Evolutionary conservation across 92 coral and sea anemone species (phyloP), one percentile per base, ranked within the genome.

Genomic region (Paramuricea clavata): DNA sequence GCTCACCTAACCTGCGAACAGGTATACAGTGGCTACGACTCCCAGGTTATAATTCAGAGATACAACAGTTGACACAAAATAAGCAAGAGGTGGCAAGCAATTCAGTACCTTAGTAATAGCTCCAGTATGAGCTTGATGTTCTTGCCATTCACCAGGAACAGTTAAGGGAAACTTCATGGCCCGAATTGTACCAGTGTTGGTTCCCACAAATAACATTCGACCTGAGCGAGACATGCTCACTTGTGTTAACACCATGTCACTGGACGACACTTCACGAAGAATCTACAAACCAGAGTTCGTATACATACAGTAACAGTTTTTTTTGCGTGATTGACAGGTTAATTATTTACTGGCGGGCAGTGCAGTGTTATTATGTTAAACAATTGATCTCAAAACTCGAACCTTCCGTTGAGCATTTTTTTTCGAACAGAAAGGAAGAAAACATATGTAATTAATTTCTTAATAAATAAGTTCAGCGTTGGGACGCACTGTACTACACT

Each of bases 61-160:
- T n/a, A n/a, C n/a, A n/a, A n/a, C n/a, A n/a, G n/a, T n/a, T n/a
- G n/a, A n/a, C n/a, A n/a, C n/a, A n/a, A n/a, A n/a, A n/a, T n/a
- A n/a, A n/a, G n/a, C n/a, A n/a, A n/a, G n/a, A n/a, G n/a, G n/a
- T 67, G 19, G 36, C 30, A 67, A 67, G 36, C 19, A 67, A 17
- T 28, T 12, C 8, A 3, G 39, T 72, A 96, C 99, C 98, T 96
- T 96, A 31, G 91, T 96, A 69, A 96, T 88, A 17, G 98, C 83
- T 65, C 97, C 94, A 31, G 99, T 89, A 81, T 96, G 99, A 49
- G 93, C 99, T 68, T 94, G 98, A 79, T 94, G 99, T 62, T 96
- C 99, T 75, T 96, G 99, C 98, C 99, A 96, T 86, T 96, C 99
- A 22, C 99, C 99, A 12, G 99, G 99, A 21, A 96, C 99, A 17